Conservation (phyloP, 2,888 invertebrate genomes). For the Leucophora obtusa region DNA sequence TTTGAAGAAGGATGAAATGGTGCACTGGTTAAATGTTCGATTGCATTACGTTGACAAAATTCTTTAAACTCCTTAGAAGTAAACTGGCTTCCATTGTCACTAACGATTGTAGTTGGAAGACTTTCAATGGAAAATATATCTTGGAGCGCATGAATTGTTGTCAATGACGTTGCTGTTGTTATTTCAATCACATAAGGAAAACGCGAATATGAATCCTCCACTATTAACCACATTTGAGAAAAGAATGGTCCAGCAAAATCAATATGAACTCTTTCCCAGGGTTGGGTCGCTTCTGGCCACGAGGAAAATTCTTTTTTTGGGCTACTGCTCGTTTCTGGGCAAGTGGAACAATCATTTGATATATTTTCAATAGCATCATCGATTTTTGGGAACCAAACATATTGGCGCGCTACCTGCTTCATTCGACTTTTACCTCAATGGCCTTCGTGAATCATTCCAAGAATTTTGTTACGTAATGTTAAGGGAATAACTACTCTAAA, state of each 20-base stretch:
- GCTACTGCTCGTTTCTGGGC: background rate
- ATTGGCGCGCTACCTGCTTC: background rate
- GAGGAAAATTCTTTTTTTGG: background rate
- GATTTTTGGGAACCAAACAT: conserved; percentile 13
- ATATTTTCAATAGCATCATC: conserved; percentile 11
- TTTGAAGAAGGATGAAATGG: too few relatives aligned
- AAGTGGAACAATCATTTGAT: background rate
- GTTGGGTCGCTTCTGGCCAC: background rate
- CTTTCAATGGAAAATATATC: too few relatives aligned
- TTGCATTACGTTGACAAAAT: too few relatives aligned
- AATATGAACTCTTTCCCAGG: too few relatives aligned
- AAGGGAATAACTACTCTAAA: conserved; percentile 3
- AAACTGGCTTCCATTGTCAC: too few relatives aligned
- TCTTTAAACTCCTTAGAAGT: too few relatives aligned
- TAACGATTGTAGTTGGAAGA: too few relatives aligned
- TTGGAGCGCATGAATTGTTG: too few relatives aligned
- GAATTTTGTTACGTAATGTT: background rate
- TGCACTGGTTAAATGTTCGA: too few relatives aligned
- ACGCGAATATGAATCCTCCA: conserved; percentile 27
- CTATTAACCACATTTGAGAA: conserved; percentile 30
- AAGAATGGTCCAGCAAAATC: too few relatives aligned
- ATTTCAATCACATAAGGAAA: conserved; percentile 27
- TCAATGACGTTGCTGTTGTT: too few relatives aligned
- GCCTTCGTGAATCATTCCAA: conserved; percentile 8
- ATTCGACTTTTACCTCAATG: conserved; percentile 12